Conservation (phyloP, 2,113 vertebrate genomes). For the Gila orcuttii region DNA sequence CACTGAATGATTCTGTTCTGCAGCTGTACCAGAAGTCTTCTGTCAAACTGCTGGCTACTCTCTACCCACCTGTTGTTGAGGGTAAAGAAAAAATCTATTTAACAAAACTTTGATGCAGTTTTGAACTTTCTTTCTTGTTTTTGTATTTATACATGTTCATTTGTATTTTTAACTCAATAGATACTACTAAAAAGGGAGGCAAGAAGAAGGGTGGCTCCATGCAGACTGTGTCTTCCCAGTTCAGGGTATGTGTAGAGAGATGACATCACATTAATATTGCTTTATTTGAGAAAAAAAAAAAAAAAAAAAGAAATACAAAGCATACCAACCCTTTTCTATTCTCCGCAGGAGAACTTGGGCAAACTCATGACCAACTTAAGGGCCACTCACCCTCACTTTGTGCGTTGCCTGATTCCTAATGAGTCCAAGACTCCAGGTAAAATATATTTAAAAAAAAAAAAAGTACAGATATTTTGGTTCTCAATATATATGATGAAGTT, state of each 20-base stretch:
- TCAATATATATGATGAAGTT: no score
- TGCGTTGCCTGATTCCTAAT: constrained; percentile 58
- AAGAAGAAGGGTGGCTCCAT: constrained; percentile 63
- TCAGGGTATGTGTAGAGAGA: constrained; percentile 45
- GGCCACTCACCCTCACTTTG: constrained; percentile 51
- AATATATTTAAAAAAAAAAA: neutral
- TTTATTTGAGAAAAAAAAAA: no score
- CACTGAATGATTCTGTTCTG: constrained; percentile 59
- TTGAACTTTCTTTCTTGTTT: neutral
- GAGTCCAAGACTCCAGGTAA: constrained; percentile 60
- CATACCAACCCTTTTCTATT: no score
- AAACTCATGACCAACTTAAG: constrained; percentile 62
- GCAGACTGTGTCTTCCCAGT: constrained; percentile 59
- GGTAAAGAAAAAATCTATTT: constrained; percentile 39
- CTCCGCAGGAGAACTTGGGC: constrained; percentile 48
- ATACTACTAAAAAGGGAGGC: constrained; percentile 51
- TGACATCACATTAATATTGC: no score
- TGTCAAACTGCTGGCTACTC: constrained; percentile 49
- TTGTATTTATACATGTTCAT: neutral
- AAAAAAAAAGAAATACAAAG: no score
- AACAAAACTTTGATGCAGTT: neutral
- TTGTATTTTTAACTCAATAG: neutral
- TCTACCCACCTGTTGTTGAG: constrained; percentile 57
- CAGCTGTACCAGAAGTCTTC: constrained; percentile 56
- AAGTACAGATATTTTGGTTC: neutral